phyloP scores from a whole-genome alignment of 2,113 vertebrate genomes.

The Noturus placidus region DNA sequence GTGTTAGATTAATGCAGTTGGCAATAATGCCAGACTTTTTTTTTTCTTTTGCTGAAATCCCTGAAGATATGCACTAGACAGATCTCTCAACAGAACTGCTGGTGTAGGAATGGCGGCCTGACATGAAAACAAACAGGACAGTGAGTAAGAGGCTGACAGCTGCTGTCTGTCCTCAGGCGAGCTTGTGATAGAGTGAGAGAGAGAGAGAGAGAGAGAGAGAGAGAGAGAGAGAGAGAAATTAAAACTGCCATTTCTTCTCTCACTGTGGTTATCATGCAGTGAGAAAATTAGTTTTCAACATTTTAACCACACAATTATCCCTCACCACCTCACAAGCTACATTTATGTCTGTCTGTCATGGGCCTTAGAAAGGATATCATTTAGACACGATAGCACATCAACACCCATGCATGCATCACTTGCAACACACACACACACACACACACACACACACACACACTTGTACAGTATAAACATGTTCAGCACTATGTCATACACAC shows the following conservation, averaged over 20 bases:
- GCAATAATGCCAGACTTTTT: background rate
- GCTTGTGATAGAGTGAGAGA: background rate
- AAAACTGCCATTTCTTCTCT: slow-evolving; percentile 42
- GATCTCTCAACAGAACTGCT: background rate
- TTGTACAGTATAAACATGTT: slow-evolving; percentile 4
- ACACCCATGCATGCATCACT: slow-evolving; percentile 36
- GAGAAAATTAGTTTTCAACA: slow-evolving; percentile 52
- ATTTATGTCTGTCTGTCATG: slow-evolving; percentile 48
- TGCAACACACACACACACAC: slow-evolving; percentile 8
- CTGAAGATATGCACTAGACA: background rate
- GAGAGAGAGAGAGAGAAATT: slow-evolving; percentile 40
- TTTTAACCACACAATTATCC: slow-evolving; percentile 55
- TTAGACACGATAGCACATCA: slow-evolving; percentile 32
- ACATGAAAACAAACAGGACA: slow-evolving; percentile 46
- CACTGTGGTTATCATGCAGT: slow-evolving; percentile 42
- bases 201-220: too few species aligned
- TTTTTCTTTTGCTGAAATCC: background rate
- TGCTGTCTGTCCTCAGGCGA: slow-evolving; percentile 39
- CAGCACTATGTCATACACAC: slow-evolving; percentile 8
- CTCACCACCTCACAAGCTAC: slow-evolving; percentile 48
- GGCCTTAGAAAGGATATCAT: slow-evolving; percentile 43
- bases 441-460: slow-evolving; percentile 38
- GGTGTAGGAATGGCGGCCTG: background rate
- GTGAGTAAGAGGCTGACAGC: slow-evolving; percentile 40
- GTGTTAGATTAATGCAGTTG: background rate